phyloP scores from a whole-genome alignment of 2,113 vertebrate genomes.

The Anarhynchus alexandrinus region DNA sequence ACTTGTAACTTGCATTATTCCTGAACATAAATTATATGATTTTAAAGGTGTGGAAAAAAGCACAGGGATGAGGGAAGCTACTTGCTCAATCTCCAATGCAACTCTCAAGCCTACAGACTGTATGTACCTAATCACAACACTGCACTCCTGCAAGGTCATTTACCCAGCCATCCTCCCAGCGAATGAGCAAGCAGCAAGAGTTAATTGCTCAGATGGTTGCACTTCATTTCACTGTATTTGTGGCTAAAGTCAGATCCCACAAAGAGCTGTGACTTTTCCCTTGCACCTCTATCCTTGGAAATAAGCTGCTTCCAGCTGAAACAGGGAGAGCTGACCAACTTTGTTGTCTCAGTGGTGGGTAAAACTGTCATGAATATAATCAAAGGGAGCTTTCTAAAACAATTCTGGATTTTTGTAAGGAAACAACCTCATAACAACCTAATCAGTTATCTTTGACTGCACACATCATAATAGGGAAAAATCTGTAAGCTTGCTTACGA shows the following conservation, averaged over 20 bases:
- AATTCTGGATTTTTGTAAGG: neutral
- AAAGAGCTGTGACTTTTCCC: neutral
- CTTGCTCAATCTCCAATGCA: neutral
- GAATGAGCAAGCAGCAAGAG: fast-evolving
- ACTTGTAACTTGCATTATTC: neutral
- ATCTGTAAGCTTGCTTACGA: slow-evolving; percentile 72
- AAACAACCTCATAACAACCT: neutral
- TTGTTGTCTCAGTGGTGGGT: neutral
- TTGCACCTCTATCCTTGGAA: neutral
- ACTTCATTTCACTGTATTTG: neutral
- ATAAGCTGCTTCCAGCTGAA: neutral
- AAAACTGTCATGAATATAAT: neutral
- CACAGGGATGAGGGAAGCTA: neutral
- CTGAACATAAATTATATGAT: neutral
- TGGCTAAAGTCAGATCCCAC: neutral
- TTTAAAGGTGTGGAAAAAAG: neutral
- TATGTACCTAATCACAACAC: neutral
- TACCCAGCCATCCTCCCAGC: neutral
- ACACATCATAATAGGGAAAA: neutral
- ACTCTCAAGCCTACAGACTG: neutral
- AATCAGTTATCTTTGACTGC: neutral
- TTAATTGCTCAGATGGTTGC: neutral
- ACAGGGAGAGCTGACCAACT: neutral
- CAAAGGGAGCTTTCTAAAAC: neutral
- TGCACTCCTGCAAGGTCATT: neutral